A percentile compares a stretch with the other conserved stretches of the same genome.
Evolutionary conservation across 1,140 invertebrate genomes (phyloP).

Genomic region (Diabrotica undecimpunctata): DNA sequence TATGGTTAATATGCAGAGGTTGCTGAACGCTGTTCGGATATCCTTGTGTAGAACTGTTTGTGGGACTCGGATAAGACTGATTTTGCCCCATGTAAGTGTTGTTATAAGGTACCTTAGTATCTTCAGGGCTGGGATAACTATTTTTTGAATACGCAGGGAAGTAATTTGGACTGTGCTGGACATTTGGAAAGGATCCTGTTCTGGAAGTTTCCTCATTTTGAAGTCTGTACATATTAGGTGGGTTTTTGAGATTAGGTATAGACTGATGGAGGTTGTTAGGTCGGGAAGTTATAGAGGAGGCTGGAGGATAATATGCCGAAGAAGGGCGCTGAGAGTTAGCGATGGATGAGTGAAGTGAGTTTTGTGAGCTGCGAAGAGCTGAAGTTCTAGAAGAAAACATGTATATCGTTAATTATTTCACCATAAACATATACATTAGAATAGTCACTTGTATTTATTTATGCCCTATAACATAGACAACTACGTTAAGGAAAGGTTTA

Average conservation of each 20-base stretch:
- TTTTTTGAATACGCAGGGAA: constrained; percentile 19
- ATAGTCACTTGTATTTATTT: no score
- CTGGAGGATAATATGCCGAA: constrained; percentile 48
- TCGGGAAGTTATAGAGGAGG: constrained; percentile 40
- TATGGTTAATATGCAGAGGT: constrained; percentile 28
- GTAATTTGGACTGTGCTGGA: constrained; percentile 30
- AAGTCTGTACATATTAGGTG: constrained; percentile 38
- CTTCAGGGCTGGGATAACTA: constrained; percentile 24
- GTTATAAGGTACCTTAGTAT: constrained; percentile 22
- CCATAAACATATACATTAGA: no score
- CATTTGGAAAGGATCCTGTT: constrained; percentile 39
- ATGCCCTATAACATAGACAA: no score
- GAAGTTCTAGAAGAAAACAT: constrained; percentile 43
- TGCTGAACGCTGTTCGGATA: constrained; percentile 32
- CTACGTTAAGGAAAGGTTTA: no score
- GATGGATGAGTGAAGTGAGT: constrained; percentile 47
- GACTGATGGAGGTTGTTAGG: constrained; percentile 43
- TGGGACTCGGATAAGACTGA: constrained; percentile 32
- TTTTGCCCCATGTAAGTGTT: constrained; percentile 19
- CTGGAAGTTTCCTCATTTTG: constrained; percentile 32
- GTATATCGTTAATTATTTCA: no score
- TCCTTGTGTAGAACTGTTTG: constrained; percentile 26
- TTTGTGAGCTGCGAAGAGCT: constrained; percentile 47
- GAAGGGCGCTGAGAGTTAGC: constrained; percentile 46
- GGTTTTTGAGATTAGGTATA: constrained; percentile 46